Percentiles rank a stretch among this genome's conserved stretches.
These are phyloP conservation scores for Peromyscus leucopus DNA, from an alignment of 2,113 vertebrate genomes.

Conservation along the genomic window DNA sequence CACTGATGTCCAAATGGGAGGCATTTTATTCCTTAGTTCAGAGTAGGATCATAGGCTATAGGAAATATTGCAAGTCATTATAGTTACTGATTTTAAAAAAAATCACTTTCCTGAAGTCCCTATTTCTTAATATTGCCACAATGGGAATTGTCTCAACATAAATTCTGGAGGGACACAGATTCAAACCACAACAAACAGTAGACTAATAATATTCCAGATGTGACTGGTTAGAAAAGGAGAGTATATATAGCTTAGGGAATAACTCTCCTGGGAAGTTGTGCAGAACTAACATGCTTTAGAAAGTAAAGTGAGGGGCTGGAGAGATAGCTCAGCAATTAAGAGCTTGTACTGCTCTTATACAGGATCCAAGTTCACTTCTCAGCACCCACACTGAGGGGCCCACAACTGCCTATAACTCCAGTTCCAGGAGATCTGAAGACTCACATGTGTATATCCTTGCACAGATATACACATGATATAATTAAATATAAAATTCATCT, in stretches of 20 bases:
- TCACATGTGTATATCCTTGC: too few relatives aligned
- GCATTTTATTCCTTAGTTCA: slow-evolving; percentile 2
- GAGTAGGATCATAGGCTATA: not conserved
- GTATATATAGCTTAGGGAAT: not conserved
- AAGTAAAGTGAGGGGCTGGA: not conserved
- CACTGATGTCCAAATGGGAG: not conserved
- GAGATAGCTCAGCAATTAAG: not conserved
- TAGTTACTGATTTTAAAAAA: not conserved
- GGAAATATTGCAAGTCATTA: slow-evolving; percentile 38
- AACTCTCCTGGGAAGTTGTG: not conserved
- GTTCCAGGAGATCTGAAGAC: not conserved
- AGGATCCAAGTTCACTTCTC: too few relatives aligned
- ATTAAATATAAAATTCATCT: not conserved
- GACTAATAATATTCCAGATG: not conserved
- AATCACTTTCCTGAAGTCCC: not conserved
- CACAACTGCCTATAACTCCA: not conserved
- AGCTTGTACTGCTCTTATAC: not conserved
- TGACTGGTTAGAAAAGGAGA: not conserved
- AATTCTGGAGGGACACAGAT: not conserved
- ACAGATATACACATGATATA: not conserved
- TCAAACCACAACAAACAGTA: not conserved
- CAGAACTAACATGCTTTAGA: not conserved
- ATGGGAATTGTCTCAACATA: not conserved
- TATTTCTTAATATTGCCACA: not conserved
- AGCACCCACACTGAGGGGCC: not conserved